Percentiles rank a stretch among this genome's conserved stretches.
phyloP scores from a whole-genome alignment of 1,140 invertebrate species.

The Drosophila persimilis region DNA sequence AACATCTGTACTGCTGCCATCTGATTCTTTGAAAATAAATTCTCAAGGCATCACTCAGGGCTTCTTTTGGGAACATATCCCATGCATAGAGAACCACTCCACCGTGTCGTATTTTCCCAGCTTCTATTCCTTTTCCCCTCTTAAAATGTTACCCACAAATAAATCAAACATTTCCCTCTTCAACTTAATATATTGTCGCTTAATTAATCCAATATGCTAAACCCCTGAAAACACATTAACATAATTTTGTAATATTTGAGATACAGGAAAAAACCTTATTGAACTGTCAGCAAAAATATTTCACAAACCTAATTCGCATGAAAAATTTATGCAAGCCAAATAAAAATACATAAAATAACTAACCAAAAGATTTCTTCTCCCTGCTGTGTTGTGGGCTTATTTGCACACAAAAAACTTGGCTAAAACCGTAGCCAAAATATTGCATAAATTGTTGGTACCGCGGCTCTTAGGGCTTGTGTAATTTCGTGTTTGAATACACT shows the following conservation, averaged over 20 bases:
- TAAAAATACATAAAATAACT: background rate
- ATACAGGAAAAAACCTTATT: slow-evolving; percentile 28
- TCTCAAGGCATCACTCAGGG: too few species aligned
- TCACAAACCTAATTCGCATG: slow-evolving; percentile 69
- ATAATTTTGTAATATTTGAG: slow-evolving; percentile 6
- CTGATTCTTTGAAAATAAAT: too few species aligned
- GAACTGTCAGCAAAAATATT: slow-evolving; percentile 57
- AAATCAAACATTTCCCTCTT: too few species aligned
- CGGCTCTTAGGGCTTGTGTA: slow-evolving; percentile 48
- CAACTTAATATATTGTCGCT: background rate
- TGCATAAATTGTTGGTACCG: slow-evolving; percentile 27
- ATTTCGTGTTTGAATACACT: slow-evolving; percentile 69
- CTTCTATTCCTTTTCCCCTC: too few species aligned
- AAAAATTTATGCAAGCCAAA: slow-evolving; percentile 54
- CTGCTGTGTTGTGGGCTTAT: slow-evolving; percentile 21
- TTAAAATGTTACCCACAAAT: too few species aligned
- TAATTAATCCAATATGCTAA: slow-evolving; percentile 6
- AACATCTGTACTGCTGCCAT: too few species aligned
- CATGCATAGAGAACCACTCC: too few species aligned
- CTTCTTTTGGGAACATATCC: too few species aligned
- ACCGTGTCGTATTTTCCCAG: too few species aligned
- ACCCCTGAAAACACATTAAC: background rate
- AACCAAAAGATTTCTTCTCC: slow-evolving; percentile 12
- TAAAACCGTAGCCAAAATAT: slow-evolving; percentile 49
- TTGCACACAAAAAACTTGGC: slow-evolving; percentile 55